A percentile compares a stretch with the other conserved stretches of the same genome.
Conservation (phyloP, 1,140 invertebrate genomes). For the Charaxes varanes region DNA sequence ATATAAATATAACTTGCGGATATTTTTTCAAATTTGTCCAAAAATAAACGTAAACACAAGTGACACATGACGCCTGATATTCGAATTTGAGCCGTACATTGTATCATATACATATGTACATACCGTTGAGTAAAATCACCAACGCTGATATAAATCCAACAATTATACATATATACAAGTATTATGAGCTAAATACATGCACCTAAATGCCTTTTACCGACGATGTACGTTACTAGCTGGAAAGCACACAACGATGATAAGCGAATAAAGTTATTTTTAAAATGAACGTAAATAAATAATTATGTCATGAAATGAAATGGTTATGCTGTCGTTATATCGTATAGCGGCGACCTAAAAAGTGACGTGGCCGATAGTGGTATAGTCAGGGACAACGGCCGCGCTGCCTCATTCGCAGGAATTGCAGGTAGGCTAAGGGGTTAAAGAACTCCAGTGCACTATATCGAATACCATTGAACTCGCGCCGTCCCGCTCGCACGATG, state of each 20-base stretch:
- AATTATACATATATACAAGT: no score
- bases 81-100: no score
- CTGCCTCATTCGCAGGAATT: slow-evolving; percentile 69
- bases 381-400: slow-evolving; percentile 67
- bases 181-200: no score
- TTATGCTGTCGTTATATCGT: slow-evolving; percentile 43
- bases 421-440: slow-evolving; percentile 75
- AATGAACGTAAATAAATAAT: slow-evolving; percentile 15
- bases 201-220: no score
- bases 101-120: no score
- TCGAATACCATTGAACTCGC: slow-evolving; percentile 74
- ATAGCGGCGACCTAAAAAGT: slow-evolving; percentile 63
- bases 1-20: no score
- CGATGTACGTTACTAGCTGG: background rate
- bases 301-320: slow-evolving; percentile 17
- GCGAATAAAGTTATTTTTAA: slow-evolving; percentile 6
- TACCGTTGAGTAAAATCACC: no score
- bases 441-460: slow-evolving; percentile 74
- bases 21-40: no score
- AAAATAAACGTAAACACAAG: no score
- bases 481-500: slow-evolving; percentile 49
- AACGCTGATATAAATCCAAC: no score
- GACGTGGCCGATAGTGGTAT: slow-evolving; percentile 61
- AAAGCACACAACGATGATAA: slow-evolving; percentile 6
- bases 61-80: no score